These are phyloP conservation scores for Stegostoma tigrinum DNA, from an alignment of 2,113 vertebrate species.

Conservation along the genomic window DNA sequence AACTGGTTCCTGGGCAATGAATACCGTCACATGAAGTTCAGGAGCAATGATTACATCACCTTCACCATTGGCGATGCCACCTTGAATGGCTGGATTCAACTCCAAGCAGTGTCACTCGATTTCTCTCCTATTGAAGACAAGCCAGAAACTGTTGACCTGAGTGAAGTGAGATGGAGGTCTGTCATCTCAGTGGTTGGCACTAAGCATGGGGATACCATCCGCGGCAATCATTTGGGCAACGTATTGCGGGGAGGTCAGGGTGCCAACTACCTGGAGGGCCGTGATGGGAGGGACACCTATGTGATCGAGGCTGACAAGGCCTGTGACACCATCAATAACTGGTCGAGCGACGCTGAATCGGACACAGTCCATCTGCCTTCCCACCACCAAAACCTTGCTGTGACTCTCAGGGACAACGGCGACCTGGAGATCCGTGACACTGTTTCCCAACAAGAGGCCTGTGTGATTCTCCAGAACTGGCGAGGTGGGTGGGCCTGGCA, in stretches of 20 bases:
- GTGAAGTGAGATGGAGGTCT: background rate
- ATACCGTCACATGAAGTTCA: slow-evolving; percentile 36
- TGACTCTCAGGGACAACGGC: background rate
- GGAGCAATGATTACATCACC: background rate
- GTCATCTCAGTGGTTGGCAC: slow-evolving; percentile 20
- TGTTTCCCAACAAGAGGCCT: background rate
- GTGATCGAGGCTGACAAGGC: slow-evolving; percentile 12
- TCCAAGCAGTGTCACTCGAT: background rate
- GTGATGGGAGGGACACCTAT: slow-evolving; percentile 33
- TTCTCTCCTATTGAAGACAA: background rate
- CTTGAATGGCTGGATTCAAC: background rate
- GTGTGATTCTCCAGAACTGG: slow-evolving; percentile 32
- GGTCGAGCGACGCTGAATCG: slow-evolving; percentile 5
- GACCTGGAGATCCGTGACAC: background rate
- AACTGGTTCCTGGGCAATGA: slow-evolving; percentile 31
- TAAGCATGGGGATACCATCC: background rate
- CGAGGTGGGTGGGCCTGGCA: slow-evolving; percentile 29
- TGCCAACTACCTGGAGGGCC: slow-evolving; percentile 1
- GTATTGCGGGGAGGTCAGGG: background rate
- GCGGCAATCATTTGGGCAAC: slow-evolving; percentile 23
- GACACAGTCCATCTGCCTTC: slow-evolving; percentile 25
- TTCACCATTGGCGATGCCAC: background rate
- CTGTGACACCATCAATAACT: slow-evolving; percentile 34
- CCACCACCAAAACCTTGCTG: background rate
- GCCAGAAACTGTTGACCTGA: background rate